Percentiles rank a stretch among this genome's conserved stretches.
phyloP scores from a whole-genome alignment of 2,888 invertebrate species.

The Lasioglossum figueresi region DNA sequence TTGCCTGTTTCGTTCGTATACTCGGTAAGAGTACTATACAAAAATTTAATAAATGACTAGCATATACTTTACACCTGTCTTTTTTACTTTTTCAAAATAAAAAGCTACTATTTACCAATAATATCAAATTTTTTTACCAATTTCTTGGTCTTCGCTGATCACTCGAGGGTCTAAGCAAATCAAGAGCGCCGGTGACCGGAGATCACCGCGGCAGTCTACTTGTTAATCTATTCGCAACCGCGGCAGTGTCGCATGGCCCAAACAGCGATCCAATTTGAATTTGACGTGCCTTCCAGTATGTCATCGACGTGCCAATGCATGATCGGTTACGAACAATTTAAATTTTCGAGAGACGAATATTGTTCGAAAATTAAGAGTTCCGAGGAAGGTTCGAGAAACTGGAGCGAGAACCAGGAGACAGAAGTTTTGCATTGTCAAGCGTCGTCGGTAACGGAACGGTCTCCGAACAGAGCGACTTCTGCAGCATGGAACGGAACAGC shows the following conservation, averaged over 20 bases:
- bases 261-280: background rate
- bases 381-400: background rate
- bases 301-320: background rate
- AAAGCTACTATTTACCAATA: background rate
- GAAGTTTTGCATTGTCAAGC: background rate
- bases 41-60: background rate
- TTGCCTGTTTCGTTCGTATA: background rate
- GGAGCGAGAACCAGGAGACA: background rate
- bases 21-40: background rate
- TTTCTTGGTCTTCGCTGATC: background rate
- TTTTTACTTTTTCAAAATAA: background rate
- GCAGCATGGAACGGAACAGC: conserved; percentile 39
- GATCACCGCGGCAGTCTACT: background rate
- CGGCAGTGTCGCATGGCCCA: background rate
- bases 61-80: background rate
- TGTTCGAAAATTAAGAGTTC: background rate
- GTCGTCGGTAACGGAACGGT: conserved; percentile 8
- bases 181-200: background rate
- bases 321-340: background rate
- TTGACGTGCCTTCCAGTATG: background rate
- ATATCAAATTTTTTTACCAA: background rate
- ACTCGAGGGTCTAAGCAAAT: background rate
- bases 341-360: background rate
- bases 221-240: background rate
- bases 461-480: conserved; percentile 37